Base-by-base conservation (phyloP, 2,797 vertebrate genomes). In the Petrocephalus schoutedeni region DNA sequence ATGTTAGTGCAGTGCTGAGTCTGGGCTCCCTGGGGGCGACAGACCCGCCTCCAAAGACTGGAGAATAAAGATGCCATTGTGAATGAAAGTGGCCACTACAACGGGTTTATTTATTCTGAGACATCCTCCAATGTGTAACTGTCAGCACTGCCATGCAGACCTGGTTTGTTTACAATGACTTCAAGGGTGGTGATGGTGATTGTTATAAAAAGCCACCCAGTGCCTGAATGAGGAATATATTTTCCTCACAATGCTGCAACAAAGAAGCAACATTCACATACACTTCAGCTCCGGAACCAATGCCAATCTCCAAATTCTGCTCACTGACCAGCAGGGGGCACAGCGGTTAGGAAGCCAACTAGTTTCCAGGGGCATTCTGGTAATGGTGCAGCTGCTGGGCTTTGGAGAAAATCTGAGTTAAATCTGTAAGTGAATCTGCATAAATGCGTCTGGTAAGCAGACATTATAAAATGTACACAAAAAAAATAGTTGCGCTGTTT, bases 11-110 rank as follows among this genome's bases (percentile, higher is more conserved):
- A 57, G 12, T 7, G 32, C 51, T 32, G 54, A 36, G 54, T 56
- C 23, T 2, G 53, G 54, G 9, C 54, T 7, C 21, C 45, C 74
- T 49, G 71, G 14, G 74, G 12, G 6, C 21, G 45, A 12, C 41
- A 54, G 36, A 2, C 74, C 74, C 58, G 0, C 54, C 6, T 21
- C 56, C 23, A 14, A 61, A 77, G 36, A 12, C 64, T 80, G 45
- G 10, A 8, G 84, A 90, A 91, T 88, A 88, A 89, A 86, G 89
- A 86, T 83, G 90, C 89, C 89, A 90, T 90, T 91, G 86, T 91
- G 67, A 88, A 83, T 51, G 83, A 28, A 80, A 82, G 71, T 58
- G 54, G 53, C 51, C 23, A 21, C 32, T 80, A 87, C 28, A 58
- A 32, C 28, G 7, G 10, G 71, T 10, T 28, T 82, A 59, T 59